Evolutionary conservation across 2,888 invertebrate species (phyloP).

Genomic region (Serrognathus titanus): DNA sequence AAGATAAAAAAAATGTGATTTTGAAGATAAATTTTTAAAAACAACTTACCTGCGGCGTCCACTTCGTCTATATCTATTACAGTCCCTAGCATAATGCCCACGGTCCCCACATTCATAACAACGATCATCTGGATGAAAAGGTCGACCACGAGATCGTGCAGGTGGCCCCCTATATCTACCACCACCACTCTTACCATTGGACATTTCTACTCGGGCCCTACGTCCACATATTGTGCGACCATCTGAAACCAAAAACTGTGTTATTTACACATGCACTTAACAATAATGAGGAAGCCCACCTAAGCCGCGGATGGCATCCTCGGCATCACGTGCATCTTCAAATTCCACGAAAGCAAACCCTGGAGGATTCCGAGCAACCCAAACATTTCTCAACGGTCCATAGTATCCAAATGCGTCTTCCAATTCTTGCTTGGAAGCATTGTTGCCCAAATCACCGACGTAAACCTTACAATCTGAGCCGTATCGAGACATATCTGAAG

Average conservation of each 20-base stretch:
- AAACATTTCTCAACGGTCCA: conserved; percentile 88
- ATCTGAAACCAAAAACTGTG: conserved; percentile 49
- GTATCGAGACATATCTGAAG: conserved; percentile 64
- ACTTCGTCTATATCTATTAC: conserved; percentile 64
- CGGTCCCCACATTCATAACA: conserved; percentile 94
- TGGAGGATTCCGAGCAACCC: conserved; percentile 96
- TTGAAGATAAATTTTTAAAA: conserved; percentile 5
- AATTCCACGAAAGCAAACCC: conserved; percentile 95
- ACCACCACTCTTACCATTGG: conserved; percentile 73
- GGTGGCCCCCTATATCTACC: conserved; percentile 54
- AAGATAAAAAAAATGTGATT: conserved; percentile 5
- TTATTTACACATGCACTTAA: neutral
- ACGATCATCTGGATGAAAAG: conserved; percentile 85
- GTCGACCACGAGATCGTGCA: conserved; percentile 61
- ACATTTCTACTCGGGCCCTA: conserved; percentile 87
- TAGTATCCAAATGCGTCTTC: conserved; percentile 93
- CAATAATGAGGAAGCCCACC: conserved; percentile 23
- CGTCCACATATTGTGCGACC: conserved; percentile 85
- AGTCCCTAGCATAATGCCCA: conserved; percentile 91
- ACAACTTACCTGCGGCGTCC: conserved; percentile 56
- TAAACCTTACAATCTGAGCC: conserved; percentile 91
- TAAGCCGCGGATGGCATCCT: conserved; percentile 73
- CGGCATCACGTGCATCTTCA: conserved; percentile 89
- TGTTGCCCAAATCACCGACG: conserved; percentile 90
- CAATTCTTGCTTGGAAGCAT: conserved; percentile 87